A percentile compares a stretch with the other conserved stretches of the same genome.
Conservation (phyloP, 1,140 invertebrate genomes). For the Bombyx mandarina region DNA sequence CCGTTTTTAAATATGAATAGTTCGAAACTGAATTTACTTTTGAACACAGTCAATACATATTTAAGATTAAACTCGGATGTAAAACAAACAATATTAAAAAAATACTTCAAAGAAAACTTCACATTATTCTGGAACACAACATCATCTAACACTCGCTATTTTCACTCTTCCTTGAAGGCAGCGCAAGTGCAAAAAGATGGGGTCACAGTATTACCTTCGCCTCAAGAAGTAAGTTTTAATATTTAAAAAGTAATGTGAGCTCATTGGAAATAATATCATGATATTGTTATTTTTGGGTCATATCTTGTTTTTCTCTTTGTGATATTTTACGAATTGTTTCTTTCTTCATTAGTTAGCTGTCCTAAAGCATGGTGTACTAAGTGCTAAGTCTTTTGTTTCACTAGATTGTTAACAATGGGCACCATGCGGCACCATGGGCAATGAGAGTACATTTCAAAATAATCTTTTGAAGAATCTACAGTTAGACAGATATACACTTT, state of each 20-base stretch:
- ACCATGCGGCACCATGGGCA: too few relatives aligned
- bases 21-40: constrained; percentile 36
- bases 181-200: constrained; percentile 37
- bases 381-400: too few relatives aligned
- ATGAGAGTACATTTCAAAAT: too few relatives aligned
- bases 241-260: neutral
- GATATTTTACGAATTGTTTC: too few relatives aligned
- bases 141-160: constrained; percentile 17
- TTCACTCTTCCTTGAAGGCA: constrained; percentile 23
- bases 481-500: too few relatives aligned
- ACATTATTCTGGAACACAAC: constrained; percentile 3
- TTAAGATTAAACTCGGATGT: constrained; percentile 36
- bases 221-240: constrained; percentile 47
- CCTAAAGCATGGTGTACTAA: too few relatives aligned
- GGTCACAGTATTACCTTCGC: constrained; percentile 37
- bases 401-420: too few relatives aligned
- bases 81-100: constrained; percentile 25
- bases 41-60: constrained; percentile 39
- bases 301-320: too few relatives aligned
- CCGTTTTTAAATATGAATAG: constrained; percentile 49
- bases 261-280: too few relatives aligned
- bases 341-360: too few relatives aligned
- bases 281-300: too few relatives aligned
- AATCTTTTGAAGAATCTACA: too few relatives aligned
- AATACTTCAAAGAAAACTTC: constrained; percentile 20